These are phyloP conservation scores for Apodemus agrarius DNA, from an alignment of 2,797 vertebrate genomes.

Conservation along the genomic window DNA sequence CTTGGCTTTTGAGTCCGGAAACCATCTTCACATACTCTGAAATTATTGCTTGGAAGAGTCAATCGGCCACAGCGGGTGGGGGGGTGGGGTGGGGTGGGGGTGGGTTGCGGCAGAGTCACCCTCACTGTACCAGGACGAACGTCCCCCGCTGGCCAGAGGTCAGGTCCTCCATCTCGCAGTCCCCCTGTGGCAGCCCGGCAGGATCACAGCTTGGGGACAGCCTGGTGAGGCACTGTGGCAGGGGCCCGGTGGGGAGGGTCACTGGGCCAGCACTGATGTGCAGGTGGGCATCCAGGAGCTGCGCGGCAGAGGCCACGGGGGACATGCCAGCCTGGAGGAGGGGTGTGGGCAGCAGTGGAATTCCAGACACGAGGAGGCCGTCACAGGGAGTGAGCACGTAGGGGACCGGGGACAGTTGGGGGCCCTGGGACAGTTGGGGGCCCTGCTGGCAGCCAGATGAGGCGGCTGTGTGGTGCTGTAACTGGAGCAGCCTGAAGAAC, in stretches of 20 bases:
- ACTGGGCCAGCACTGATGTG: slow-evolving; percentile 90
- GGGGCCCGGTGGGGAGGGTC: slow-evolving; percentile 36
- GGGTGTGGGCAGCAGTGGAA: slow-evolving; percentile 91
- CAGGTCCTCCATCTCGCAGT: slow-evolving; percentile 89
- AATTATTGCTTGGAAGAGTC: slow-evolving; percentile 89
- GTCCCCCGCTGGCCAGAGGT: slow-evolving; percentile 89
- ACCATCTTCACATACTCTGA: slow-evolving; percentile 87
- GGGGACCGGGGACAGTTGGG: slow-evolving; percentile 17
- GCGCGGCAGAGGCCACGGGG: slow-evolving; percentile 92
- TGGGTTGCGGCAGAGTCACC: background rate
- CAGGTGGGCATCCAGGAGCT: slow-evolving; percentile 93
- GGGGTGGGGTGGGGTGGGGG: background rate
- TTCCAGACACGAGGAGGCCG: slow-evolving; percentile 80
- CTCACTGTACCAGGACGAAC: slow-evolving; percentile 94
- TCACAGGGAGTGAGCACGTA: slow-evolving; percentile 70
- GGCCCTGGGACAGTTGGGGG: slow-evolving; percentile 71
- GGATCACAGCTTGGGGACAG: slow-evolving; percentile 79
- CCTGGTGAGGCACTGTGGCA: slow-evolving; percentile 78
- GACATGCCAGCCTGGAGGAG: slow-evolving; percentile 88
- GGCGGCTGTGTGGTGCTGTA: slow-evolving; percentile 92
- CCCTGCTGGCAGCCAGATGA: slow-evolving; percentile 88
- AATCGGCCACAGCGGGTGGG: background rate
- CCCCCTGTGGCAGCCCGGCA: slow-evolving; percentile 82
- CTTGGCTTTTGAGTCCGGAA: slow-evolving; percentile 85
- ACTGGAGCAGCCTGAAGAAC: slow-evolving; percentile 92